Conservation (phyloP, 2,113 vertebrate genomes). For the Trichechus manatus region DNA sequence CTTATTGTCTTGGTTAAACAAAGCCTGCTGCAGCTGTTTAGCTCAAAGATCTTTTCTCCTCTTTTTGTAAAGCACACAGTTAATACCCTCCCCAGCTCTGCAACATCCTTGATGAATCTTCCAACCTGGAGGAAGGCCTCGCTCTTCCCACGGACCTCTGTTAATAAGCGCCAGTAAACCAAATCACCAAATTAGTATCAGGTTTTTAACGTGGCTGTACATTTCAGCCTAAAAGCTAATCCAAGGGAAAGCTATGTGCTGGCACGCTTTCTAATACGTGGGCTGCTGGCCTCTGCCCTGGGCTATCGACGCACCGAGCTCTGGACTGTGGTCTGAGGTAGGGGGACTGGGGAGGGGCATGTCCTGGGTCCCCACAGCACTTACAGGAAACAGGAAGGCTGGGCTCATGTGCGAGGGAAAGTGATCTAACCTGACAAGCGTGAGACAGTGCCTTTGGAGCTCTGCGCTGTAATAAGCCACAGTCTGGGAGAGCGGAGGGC, state of each 20-base stretch:
- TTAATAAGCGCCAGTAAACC: not conserved
- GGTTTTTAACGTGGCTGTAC: not conserved
- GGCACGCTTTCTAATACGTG: not conserved
- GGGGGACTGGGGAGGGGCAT: not conserved
- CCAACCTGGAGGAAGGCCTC: not conserved
- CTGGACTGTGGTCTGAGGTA: not conserved
- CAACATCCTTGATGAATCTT: not conserved
- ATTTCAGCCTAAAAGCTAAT: not conserved
- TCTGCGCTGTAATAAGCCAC: too few relatives aligned
- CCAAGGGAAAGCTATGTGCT: not conserved
- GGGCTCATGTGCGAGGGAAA: not conserved
- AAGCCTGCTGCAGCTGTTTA: not conserved
- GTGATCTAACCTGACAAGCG: not conserved
- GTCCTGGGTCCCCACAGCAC: not conserved
- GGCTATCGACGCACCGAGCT: not conserved
- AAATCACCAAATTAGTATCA: constrained; percentile 12
- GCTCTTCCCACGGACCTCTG: not conserved
- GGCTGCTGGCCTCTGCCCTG: not conserved
- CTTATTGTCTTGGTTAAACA: not conserved
- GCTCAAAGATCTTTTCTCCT: not conserved
- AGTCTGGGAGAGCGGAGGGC: not conserved
- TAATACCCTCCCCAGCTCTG: not conserved
- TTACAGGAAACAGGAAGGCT: not conserved
- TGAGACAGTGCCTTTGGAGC: not conserved
- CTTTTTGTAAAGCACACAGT: not conserved